A percentile compares a stretch with the other conserved stretches of the same genome.
phyloP scores from a whole-genome alignment of 2,888 invertebrate genomes.

The Eristalis arbustorum region DNA sequence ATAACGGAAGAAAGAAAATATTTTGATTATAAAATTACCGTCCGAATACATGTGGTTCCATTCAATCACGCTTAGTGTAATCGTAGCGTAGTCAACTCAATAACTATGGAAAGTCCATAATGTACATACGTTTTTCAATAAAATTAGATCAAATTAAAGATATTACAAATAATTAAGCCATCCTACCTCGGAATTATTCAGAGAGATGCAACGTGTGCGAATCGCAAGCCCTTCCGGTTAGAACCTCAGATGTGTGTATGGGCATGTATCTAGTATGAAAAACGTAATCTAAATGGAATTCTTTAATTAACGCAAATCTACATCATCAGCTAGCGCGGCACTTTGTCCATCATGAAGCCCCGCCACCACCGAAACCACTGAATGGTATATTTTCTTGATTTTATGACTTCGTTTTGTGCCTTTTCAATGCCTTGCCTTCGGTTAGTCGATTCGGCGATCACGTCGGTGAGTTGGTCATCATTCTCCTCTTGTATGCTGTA shows the following conservation, averaged over 20 bases:
- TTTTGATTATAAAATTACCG: too few species aligned
- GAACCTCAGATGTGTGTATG: neutral
- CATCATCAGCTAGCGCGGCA: constrained; percentile 6
- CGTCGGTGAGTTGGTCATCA: constrained; percentile 15
- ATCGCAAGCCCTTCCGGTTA: neutral
- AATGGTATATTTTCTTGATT: constrained; percentile 29
- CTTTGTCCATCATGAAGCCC: constrained; percentile 16
- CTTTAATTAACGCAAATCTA: constrained; percentile 43
- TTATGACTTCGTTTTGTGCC: constrained; percentile 33
- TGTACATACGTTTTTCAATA: neutral
- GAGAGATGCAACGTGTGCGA: neutral
- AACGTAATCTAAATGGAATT: constrained; percentile 32
- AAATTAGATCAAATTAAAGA: neutral
- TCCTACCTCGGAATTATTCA: neutral
- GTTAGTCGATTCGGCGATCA: neutral
- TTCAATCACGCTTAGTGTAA: too few species aligned
- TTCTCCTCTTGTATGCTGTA: constrained; percentile 5
- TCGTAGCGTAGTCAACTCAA: too few species aligned
- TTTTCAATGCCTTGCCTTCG: neutral
- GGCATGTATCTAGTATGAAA: constrained; percentile 17
- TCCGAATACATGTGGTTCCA: too few species aligned
- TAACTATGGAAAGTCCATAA: neutral
- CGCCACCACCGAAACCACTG: constrained; percentile 14
- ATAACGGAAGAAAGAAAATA: too few species aligned
- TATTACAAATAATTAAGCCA: neutral